Conservation (phyloP, 2,797 vertebrate species). For the Glyptemys insculpta region DNA sequence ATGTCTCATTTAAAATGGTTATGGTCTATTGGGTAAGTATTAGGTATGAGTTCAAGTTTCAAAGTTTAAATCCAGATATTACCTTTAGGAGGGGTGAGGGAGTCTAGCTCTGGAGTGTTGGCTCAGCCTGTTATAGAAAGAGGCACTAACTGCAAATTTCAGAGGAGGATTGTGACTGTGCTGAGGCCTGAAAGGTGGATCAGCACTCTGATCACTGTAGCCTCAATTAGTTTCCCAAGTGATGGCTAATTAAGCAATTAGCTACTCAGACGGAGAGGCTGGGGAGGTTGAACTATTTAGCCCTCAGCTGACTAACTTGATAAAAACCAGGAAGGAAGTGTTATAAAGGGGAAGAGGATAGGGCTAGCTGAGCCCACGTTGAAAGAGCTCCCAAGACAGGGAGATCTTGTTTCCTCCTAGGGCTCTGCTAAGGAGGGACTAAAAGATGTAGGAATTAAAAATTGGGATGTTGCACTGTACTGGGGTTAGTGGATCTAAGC, state of each 20-base stretch:
- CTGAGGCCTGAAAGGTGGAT: neutral
- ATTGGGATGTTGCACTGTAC: neutral
- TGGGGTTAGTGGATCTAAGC: neutral
- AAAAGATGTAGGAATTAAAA: neutral
- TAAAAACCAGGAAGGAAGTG: neutral
- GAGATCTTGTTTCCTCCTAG: neutral
- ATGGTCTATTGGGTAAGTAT: neutral
- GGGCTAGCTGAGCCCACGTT: neutral
- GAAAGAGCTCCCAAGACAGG: neutral
- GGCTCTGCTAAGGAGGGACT: neutral
- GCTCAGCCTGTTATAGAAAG: neutral
- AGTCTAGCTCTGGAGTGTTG: neutral
- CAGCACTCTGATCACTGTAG: neutral
- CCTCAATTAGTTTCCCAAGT: neutral
- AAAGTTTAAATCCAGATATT: neutral
- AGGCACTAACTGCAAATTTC: neutral
- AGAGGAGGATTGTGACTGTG: neutral
- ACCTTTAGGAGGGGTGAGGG: neutral
- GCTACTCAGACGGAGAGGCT: neutral
- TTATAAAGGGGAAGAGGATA: neutral
- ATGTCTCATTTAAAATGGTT: neutral
- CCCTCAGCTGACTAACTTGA: neutral
- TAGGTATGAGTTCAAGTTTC: neutral
- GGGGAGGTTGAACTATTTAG: neutral
- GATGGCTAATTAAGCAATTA: neutral